Base-by-base conservation (phyloP, 1,140 invertebrate species). In the Brachionus rubens region DNA sequence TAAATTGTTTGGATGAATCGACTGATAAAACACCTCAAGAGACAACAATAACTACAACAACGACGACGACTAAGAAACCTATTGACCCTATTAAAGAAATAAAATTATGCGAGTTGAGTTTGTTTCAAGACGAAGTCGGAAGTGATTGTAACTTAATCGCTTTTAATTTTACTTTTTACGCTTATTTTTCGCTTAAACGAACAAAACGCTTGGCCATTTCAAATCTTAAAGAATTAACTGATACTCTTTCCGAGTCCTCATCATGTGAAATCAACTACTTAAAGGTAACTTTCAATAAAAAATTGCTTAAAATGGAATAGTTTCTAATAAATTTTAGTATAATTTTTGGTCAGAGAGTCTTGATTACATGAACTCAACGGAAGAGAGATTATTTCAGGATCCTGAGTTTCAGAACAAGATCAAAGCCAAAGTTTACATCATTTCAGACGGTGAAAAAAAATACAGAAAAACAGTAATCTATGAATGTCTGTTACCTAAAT, bases 151-250 rank as follows among this genome's bases (percentile, higher is more conserved):
- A 65, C 24, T n/a, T 65, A 41, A 43, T n/a, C 43, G 33, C 59
- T 14, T 12, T 43, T 14, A 65, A 65, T 65, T 65, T 65, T 36
- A 65, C 59, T 65, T 65, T 65, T 65, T 65, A 65, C 14, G 59
- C 59, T 41, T 65, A 43, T 41, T 65, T 65, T 65, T 43, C 59
- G 10, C 24, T 43, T 26, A 59, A 59, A 59, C 59, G 41, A 19
- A 24, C 33, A 21, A 65, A 65, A 65, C 59, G 59, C 9, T 41
- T 28, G 0, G 14, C 68, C 4, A 26, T 19, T 36, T 72, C 68
- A 50, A 41, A 16, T 14, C 28, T 72, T 19, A 24, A 72, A 28
- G 21, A 72, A 19, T 26, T 72, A 7, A 21, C 26, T 40, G 4
- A 72, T n/a, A 72, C 46, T 30, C 47, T 72, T 9, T 72, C 68